Evolutionary conservation across 2,888 invertebrate genomes (phyloP), one percentile per base, ranked within the genome.

Genomic region (Acanthosepion lycidas): DNA sequence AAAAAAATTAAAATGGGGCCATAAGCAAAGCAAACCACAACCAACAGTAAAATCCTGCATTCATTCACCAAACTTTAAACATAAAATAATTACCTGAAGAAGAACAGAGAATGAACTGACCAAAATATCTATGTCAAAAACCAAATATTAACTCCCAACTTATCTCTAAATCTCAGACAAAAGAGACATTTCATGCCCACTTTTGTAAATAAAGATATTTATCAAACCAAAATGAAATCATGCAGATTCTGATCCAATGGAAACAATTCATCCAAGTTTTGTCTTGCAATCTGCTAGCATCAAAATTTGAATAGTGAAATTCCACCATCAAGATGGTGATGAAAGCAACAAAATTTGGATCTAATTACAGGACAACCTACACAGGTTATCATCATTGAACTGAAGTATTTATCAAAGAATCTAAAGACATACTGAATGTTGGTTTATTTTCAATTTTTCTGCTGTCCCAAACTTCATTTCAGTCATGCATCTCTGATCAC

Each of bases 371-470:
- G 18, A 78, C 33, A 78, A n/a, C n/a, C 33, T 33, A n/a, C 33
- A 2, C 28, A 78, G n/a, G n/a, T 78, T 78, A n/a, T n/a, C 9
- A 78, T 78, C 26, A 78, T 33, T 78, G n/a, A 33, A 78, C 18
- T 78, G 78, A 23, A 59, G 20, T 55, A 55, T 20, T 20, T 23
- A 59, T 59, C 23, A 59, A 59, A 23, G 20, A 78, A 78, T n/a
- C n/a, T 78, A n/a, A 78, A 64, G 23, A 78, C n/a, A n/a, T 0
- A 78, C 1, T 59, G 23, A 78, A 78, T 78, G n/a, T n/a, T 78
- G 78, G n/a, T 78, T 78, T 78, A 78, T n/a, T 78, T 78, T 78
- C 78, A 78, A n/a, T n/a, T 78, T 78, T 78, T 15, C 78, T 78
- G 28, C 28, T 78, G 28, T 6, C n/a, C 33, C n/a, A 78, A n/a